Evolutionary conservation across 2,113 vertebrate species (phyloP), one percentile per base, ranked within the genome.

Genomic region (Clupea harengus): DNA sequence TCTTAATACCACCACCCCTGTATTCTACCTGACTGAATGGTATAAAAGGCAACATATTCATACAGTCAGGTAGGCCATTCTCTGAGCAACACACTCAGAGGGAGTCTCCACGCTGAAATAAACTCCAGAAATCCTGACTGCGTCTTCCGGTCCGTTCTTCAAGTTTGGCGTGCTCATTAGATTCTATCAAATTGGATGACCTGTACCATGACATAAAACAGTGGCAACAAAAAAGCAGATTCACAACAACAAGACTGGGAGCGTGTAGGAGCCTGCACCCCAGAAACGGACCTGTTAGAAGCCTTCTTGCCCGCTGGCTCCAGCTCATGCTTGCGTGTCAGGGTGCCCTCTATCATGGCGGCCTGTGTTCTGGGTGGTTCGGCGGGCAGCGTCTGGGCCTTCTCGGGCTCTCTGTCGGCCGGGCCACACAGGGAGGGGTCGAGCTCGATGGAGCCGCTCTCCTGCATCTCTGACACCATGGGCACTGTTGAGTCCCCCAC

Each of bases 321-420:
- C 81, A 97, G 88, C 86, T 99, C 97, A 0, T 98, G 98, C 87
- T 99, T 99, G 90, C 98, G 96, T 20, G 95, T 92, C 25, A 99
- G 92, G 90, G 90, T 94, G 86, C 98, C 98, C 92, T 99, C 96
- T 92, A 96, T 95, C 80, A 98, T 95, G 88, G 96, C 72, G 0
- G 92, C 89, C 90, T 91, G 91, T 82, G 88, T 87, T 6, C 89
- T 89, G 57, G 89, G 86, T 46, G 89, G 85, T 18, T 84, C 96
- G 10, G 87, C 81, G 0, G 97, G 98, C 87, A 95, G 89, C 20
- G 94, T 94, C 88, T 93, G 92, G 0, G 94, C 93, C 72, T 86
- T 87, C 86, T 93, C 93, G 0, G 90, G 28, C 17, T 95, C 94
- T 49, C 57, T 88, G 64, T 25, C 84, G n/a, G 45, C 87, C 80